Percentiles rank a stretch among this genome's conserved stretches.
Evolutionary conservation across 2,797 vertebrate genomes (phyloP).

Genomic region (Choloepus didactylus): DNA sequence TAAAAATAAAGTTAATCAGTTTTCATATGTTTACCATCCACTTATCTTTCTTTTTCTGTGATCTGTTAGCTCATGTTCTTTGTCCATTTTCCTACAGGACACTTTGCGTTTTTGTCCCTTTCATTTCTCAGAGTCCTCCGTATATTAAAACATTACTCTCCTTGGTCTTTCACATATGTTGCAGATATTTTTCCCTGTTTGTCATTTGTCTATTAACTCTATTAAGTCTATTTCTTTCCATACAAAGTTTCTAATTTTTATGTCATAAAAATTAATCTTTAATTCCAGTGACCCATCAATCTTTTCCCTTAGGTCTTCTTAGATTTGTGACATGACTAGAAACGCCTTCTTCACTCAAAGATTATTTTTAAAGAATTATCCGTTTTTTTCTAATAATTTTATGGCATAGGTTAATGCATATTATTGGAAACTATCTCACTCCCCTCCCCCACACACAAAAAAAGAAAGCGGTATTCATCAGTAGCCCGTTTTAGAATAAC

Average conservation of each 20-base stretch:
- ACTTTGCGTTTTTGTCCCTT: neutral
- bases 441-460: neutral
- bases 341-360: slow-evolving; percentile 7
- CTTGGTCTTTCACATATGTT: neutral
- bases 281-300: too few relatives aligned
- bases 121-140: slow-evolving; percentile 1
- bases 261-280: slow-evolving; percentile 40
- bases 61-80: neutral
- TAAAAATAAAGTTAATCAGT: too few relatives aligned
- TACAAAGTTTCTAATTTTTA: slow-evolving; percentile 41
- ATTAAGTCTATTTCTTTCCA: slow-evolving; percentile 16
- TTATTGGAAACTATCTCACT: slow-evolving; percentile 15
- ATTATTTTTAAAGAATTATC: neutral
- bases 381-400: slow-evolving; percentile 34
- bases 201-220: slow-evolving; percentile 8
- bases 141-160: slow-evolving; percentile 16
- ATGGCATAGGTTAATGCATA: neutral
- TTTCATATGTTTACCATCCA: slow-evolving; percentile 18
- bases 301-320: slow-evolving; percentile 21
- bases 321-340: neutral
- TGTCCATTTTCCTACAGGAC: neutral
- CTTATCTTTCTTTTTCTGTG: slow-evolving; percentile 29
- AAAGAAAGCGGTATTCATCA: neutral
- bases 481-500: slow-evolving; percentile 6
- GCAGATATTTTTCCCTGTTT: slow-evolving; percentile 1